A percentile compares a stretch with the other conserved stretches of the same genome.
Conservation (phyloP, 2,113 vertebrate species). For the Desmodus rotundus region DNA sequence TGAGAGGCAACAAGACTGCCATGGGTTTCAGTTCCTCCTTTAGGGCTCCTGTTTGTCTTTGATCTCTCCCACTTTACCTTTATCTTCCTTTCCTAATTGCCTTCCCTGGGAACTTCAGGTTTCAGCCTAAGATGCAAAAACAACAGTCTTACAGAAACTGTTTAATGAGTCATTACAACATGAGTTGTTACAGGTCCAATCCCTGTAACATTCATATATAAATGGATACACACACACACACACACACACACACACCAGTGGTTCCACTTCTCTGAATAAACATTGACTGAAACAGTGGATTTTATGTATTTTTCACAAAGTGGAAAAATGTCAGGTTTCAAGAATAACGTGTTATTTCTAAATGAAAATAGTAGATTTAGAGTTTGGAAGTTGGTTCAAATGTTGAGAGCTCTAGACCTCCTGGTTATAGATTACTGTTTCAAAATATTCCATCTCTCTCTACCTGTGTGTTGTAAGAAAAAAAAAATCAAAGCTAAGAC, state of each 20-base stretch:
- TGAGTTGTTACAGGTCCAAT: not conserved
- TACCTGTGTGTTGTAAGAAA: conserved; percentile 39
- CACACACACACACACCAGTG: no score
- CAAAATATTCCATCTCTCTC: conserved; percentile 26
- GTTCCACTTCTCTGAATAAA: not conserved
- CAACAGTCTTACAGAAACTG: not conserved
- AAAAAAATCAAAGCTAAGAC: not conserved
- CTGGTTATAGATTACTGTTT: not conserved
- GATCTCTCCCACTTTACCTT: not conserved
- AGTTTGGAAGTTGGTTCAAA: not conserved
- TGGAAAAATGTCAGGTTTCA: not conserved
- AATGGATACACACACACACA: not conserved
- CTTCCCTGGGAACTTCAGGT: not conserved
- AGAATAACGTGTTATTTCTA: not conserved
- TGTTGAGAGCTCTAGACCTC: not conserved
- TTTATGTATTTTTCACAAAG: not conserved
- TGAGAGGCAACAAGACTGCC: not conserved
- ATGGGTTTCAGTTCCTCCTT: not conserved
- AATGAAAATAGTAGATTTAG: not conserved
- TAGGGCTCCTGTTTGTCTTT: not conserved
- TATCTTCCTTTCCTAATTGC: not conserved
- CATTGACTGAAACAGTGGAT: not conserved
- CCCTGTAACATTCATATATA: not conserved
- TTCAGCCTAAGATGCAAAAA: not conserved
- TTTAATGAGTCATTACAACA: not conserved